Conservation (phyloP, 2,888 invertebrate species). For the Zelleria hepariella region DNA sequence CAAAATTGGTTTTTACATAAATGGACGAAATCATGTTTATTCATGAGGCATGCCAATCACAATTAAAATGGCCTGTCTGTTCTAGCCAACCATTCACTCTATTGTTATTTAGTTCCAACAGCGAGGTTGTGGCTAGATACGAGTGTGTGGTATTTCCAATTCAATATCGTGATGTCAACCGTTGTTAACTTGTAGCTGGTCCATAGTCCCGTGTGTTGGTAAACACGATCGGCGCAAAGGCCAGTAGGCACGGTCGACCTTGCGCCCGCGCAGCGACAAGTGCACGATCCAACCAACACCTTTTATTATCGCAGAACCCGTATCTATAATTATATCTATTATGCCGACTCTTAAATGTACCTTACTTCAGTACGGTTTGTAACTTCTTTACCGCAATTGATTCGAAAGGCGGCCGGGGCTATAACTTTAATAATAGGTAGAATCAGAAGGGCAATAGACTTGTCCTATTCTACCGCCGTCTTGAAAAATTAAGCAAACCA, state of each 20-base stretch:
- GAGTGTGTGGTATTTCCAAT: background rate
- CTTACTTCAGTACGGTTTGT: background rate
- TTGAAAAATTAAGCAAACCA: background rate
- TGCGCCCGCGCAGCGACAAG: slow-evolving; percentile 43
- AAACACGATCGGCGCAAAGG: slow-evolving; percentile 27
- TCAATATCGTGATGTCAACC: background rate
- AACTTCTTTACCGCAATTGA: background rate
- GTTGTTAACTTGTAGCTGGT: background rate
- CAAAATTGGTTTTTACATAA: background rate
- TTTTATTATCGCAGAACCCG: background rate
- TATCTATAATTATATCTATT: background rate
- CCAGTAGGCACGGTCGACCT: slow-evolving; percentile 35
- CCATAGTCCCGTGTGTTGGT: background rate
- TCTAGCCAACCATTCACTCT: slow-evolving; percentile 7
- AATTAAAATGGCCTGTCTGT: slow-evolving; percentile 6
- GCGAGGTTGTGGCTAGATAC: background rate
- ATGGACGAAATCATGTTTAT: slow-evolving; percentile 2
- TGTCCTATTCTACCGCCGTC: background rate
- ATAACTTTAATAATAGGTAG: background rate
- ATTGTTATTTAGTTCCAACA: background rate
- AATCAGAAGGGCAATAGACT: background rate
- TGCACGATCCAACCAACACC: slow-evolving; percentile 24
- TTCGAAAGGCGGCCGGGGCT: background rate
- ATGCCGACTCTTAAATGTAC: background rate
- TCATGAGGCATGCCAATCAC: slow-evolving; percentile 12